Base-by-base conservation (phyloP, 2,888 invertebrate genomes). In the Morpho helenor region DNA sequence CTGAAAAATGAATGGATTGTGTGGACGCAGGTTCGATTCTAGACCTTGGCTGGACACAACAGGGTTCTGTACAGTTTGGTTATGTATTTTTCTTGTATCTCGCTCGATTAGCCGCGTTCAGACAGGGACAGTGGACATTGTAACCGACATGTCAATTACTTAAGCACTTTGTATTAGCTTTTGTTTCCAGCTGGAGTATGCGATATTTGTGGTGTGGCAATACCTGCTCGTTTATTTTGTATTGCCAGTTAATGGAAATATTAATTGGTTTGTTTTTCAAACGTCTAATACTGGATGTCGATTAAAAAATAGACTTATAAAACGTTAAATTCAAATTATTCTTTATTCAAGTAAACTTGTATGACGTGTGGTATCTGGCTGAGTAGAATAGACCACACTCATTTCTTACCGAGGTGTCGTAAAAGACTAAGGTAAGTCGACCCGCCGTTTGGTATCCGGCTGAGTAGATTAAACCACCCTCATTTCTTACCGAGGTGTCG, bases 71-170 rank as follows among this genome's bases (percentile, higher is more conserved):
- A 51, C 51, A 51, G 54, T 43, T 16, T 59, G 51, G 51, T 51
- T 22, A 47, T 16, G 42, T 43, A 8, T 9, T 9, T 16, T 43
- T 22, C 8, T 23, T n/a, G 31, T 31, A 3, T 59, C 47, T 52
- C 48, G 4, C 46, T 49, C 49, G n/a, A 10, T n/a, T 31, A 9
- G 8, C 42, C 9, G 39, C 39, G 1, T 8, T 55, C 8, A 8
- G 55, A 48, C 40, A 48, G 48, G 48, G 48, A 55, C 3, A 51
- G 44, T 8, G 7, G 47, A 48, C 48, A 43, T 23, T 52, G 48
- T 43, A 55, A 55, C 55, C 59, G 59, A 59, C 59, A 59, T 59
- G 59, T 59, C 59, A 59, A 59, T 59, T 59, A 59, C 59, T 48
- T 55, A 51, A 45, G 47, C 55, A 52, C 43, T 44, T 47, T 55